Conservation (phyloP, 2,797 vertebrate genomes). For the Phoeniculus purpureus region DNA sequence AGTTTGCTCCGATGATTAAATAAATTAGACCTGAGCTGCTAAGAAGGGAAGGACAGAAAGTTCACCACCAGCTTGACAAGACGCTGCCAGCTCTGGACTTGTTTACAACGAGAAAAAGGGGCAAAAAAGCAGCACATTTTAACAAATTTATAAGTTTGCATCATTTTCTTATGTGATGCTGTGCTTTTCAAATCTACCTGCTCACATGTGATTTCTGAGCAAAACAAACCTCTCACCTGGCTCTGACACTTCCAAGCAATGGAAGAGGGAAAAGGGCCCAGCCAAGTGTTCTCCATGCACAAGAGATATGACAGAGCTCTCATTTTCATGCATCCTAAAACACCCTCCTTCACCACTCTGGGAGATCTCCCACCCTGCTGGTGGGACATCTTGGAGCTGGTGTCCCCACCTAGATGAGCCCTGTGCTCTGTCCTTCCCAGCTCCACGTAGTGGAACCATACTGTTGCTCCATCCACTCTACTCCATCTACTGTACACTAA, state of each 20-base stretch:
- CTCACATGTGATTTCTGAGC: background rate
- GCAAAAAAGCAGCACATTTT: background rate
- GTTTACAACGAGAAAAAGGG: background rate
- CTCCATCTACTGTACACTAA: background rate
- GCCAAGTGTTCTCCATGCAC: fast-evolving
- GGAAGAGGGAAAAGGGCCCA: background rate
- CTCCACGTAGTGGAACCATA: fast-evolving
- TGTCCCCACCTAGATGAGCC: background rate
- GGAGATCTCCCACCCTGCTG: background rate
- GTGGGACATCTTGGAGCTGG: background rate
- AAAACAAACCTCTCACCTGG: fast-evolving
- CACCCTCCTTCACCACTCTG: background rate
- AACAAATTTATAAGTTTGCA: background rate
- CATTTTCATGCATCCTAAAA: fast-evolving
- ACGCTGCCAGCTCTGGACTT: background rate
- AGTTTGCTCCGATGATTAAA: constrained; percentile 64
- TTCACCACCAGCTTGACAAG: constrained; percentile 36
- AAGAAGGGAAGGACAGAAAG: constrained; percentile 64
- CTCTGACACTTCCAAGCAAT: background rate
- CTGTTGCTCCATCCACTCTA: background rate
- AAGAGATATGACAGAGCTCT: background rate
- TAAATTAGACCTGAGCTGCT: constrained; percentile 69
- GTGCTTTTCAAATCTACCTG: background rate
- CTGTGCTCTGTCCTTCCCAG: background rate
- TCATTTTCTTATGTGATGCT: background rate